Evolutionary conservation across 2,888 invertebrate genomes (phyloP).

Genomic region (Diogma glabrata): DNA sequence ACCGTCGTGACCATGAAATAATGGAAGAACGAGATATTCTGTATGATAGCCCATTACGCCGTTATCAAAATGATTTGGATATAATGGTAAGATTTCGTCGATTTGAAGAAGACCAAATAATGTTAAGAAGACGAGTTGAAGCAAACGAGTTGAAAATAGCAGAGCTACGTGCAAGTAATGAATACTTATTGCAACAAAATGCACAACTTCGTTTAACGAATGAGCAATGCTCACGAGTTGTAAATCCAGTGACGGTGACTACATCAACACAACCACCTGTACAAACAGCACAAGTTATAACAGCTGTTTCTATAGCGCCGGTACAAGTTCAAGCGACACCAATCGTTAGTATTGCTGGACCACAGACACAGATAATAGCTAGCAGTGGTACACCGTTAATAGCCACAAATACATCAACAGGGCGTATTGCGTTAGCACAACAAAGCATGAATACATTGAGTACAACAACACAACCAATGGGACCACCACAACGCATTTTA

Average conservation of each 20-base stretch:
- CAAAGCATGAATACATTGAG: slow-evolving; percentile 22
- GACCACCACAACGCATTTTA: slow-evolving; percentile 21
- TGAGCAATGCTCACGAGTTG: slow-evolving; percentile 42
- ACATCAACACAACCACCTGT: slow-evolving; percentile 41
- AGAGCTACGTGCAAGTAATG: slow-evolving; percentile 63
- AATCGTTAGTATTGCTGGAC: slow-evolving; percentile 47
- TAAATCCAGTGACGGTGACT: slow-evolving; percentile 48
- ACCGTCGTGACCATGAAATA: too few species aligned
- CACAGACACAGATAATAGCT: slow-evolving; percentile 24
- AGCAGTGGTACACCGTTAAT: slow-evolving; percentile 20
- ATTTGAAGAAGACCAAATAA: slow-evolving; percentile 24
- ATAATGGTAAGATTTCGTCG: slow-evolving; percentile 21
- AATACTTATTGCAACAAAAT: slow-evolving; percentile 66
- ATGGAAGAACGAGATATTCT: too few species aligned
- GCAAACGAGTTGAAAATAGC: slow-evolving; percentile 34
- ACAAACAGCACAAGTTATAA: slow-evolving; percentile 38
- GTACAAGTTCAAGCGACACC: slow-evolving; percentile 42
- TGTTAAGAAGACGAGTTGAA: slow-evolving; percentile 23
- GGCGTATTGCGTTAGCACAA: slow-evolving; percentile 21
- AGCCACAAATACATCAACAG: slow-evolving; percentile 22
- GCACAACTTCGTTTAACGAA: slow-evolving; percentile 54
- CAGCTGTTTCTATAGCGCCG: slow-evolving; percentile 42
- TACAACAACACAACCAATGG: slow-evolving; percentile 19
- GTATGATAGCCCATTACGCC: too few species aligned
- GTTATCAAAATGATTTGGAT: slow-evolving; percentile 16